Conservation (phyloP, 2,888 invertebrate species). For the Apamea crenata region DNA sequence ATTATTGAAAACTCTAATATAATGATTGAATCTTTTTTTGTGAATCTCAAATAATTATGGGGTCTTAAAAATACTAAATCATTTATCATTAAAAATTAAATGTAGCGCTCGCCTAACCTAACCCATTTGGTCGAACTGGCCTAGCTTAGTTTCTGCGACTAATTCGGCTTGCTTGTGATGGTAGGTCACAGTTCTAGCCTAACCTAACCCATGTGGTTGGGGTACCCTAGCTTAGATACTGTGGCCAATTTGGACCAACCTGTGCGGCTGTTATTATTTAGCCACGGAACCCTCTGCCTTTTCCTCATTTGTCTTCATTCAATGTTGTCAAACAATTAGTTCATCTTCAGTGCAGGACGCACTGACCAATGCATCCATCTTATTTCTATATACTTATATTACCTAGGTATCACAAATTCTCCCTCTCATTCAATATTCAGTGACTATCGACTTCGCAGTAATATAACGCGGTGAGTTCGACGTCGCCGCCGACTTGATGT, state of each 20-base stretch:
- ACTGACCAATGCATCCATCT: neutral
- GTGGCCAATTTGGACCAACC: neutral
- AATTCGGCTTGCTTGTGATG: neutral
- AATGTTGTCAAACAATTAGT: neutral
- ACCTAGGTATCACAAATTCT: slow-evolving; percentile 12
- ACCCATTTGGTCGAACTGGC: too few species aligned
- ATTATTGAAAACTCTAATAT: neutral
- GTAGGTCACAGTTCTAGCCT: neutral
- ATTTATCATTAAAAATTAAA: too few species aligned
- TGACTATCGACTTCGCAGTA: slow-evolving; percentile 25
- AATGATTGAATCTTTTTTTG: neutral
- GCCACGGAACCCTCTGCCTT: too few species aligned
- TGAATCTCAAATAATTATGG: neutral
- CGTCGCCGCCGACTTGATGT: slow-evolving; percentile 47
- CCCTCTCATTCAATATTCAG: slow-evolving; percentile 31
- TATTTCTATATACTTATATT: neutral
- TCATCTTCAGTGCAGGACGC: neutral
- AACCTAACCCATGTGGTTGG: neutral
- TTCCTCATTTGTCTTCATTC: neutral
- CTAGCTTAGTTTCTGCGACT: neutral
- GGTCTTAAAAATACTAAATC: neutral
- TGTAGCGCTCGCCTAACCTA: neutral
- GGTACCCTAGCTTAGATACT: neutral
- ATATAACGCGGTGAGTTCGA: slow-evolving; percentile 39
- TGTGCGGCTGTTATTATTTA: too few species aligned